Evolutionary conservation across 2,888 invertebrate genomes (phyloP).

Genomic region (Morpho achilles): DNA sequence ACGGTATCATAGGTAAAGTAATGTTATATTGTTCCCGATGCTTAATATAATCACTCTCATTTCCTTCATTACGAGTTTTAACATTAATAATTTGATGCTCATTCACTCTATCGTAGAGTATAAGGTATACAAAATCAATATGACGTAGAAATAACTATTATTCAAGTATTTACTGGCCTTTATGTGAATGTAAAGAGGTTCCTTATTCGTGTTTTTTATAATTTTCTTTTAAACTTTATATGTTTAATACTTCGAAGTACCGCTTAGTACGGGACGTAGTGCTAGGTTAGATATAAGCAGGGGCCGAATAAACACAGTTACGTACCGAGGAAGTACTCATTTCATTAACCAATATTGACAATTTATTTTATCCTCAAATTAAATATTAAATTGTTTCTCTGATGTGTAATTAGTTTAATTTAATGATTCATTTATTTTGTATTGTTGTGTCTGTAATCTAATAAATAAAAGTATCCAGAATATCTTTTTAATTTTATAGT

Average conservation of each 20-base stretch:
- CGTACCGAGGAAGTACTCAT: too few species aligned
- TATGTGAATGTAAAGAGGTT: conserved; percentile 56
- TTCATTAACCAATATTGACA: too few species aligned
- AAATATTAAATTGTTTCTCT: too few species aligned
- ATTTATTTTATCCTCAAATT: too few species aligned
- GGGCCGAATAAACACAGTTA: conserved; percentile 2
- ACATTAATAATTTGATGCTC: conserved; percentile 55
- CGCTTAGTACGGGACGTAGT: conserved; percentile 52
- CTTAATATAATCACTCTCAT: conserved; percentile 27
- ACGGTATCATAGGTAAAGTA: conserved; percentile 9
- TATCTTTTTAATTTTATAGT: too few species aligned
- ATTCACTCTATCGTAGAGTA: conserved; percentile 62
- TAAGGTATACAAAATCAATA: conserved; percentile 59
- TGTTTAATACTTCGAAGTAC: conserved; percentile 46
- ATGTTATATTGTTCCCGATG: conserved; percentile 14
- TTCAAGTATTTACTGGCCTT: conserved; percentile 71
- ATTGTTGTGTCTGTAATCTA: too few species aligned
- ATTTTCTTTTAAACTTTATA: conserved; percentile 38
- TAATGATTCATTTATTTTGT: too few species aligned
- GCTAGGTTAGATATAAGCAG: conserved; percentile 57
- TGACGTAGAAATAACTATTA: conserved; percentile 68
- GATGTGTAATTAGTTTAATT: too few species aligned
- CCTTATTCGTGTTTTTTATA: conserved; percentile 43
- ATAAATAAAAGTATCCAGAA: too few species aligned
- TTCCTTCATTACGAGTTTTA: conserved; percentile 27